Conservation (phyloP, 2,888 invertebrate species). For the Drepana falcataria region DNA sequence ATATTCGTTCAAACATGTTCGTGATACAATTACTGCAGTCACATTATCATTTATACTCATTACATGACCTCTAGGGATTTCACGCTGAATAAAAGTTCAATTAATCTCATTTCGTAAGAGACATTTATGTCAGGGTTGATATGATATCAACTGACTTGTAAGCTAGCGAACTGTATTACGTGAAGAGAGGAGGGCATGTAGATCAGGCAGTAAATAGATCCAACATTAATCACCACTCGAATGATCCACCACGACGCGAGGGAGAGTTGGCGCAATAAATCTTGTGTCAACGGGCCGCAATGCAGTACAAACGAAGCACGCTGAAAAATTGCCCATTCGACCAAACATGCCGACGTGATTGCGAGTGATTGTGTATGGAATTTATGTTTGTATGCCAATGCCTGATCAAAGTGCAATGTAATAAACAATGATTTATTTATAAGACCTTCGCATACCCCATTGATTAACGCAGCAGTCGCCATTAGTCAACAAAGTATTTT, state of each 20-base stretch:
- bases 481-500: too few relatives aligned
- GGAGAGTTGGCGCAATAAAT: conserved; percentile 57
- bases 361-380: conserved; percentile 29
- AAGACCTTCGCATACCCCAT: too few relatives aligned
- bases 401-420: not conserved
- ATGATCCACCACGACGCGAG: conserved; percentile 49
- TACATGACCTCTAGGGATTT: too few relatives aligned
- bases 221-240: conserved; percentile 56
- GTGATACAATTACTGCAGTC: not conserved
- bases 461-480: too few relatives aligned
- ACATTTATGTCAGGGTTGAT: not conserved
- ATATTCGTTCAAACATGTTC: too few relatives aligned
- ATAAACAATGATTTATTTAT: too few relatives aligned
- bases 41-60: not conserved
- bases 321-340: conserved; percentile 68
- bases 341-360: conserved; percentile 55
- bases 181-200: conserved; percentile 14
- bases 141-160: not conserved
- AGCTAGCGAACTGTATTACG: not conserved
- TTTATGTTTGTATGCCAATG: conserved; percentile 14
- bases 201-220: conserved; percentile 53
- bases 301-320: conserved; percentile 42
- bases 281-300: conserved; percentile 50
- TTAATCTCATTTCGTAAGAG: not conserved
- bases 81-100: not conserved